Conservation (phyloP, 2,113 vertebrate species). For the Phylloscopus trochilus region DNA sequence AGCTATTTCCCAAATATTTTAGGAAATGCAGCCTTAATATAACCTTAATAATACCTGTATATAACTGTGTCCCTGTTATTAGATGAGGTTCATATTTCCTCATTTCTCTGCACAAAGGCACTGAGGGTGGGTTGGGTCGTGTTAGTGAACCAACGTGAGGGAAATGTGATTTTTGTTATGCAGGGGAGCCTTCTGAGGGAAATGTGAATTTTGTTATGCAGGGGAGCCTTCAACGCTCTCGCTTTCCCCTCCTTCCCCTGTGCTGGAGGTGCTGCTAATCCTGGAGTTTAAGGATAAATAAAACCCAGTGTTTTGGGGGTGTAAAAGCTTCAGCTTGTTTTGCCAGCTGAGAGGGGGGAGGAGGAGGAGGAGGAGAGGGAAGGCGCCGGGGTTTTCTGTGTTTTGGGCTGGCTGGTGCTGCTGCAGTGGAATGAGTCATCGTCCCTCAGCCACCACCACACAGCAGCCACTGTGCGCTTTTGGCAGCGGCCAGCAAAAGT, state of each 20-base stretch:
- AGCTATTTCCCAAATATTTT: not conserved
- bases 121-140: not conserved
- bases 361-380: not conserved
- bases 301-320: not conserved
- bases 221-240: fast-evolving
- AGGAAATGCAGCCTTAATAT: not conserved
- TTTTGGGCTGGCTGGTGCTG: not conserved
- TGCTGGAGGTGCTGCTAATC: not conserved
- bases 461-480: not conserved
- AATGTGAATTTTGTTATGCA: not conserved
- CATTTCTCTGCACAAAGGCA: not conserved
- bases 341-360: not conserved
- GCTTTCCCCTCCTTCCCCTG: not conserved
- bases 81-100: not conserved
- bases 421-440: conserved; percentile 66
- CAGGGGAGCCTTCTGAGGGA: not conserved
- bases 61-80: not conserved
- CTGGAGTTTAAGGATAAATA: not conserved
- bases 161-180: not conserved
- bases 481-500: not conserved
- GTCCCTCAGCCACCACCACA: not conserved
- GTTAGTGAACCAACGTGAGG: not conserved
- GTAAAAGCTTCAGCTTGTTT: not conserved
- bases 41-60: no score
- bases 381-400: not conserved